Evolutionary conservation across 2,888 invertebrate species (phyloP), one percentile per base, ranked within the genome.

Genomic region (Saturnia pavonia): DNA sequence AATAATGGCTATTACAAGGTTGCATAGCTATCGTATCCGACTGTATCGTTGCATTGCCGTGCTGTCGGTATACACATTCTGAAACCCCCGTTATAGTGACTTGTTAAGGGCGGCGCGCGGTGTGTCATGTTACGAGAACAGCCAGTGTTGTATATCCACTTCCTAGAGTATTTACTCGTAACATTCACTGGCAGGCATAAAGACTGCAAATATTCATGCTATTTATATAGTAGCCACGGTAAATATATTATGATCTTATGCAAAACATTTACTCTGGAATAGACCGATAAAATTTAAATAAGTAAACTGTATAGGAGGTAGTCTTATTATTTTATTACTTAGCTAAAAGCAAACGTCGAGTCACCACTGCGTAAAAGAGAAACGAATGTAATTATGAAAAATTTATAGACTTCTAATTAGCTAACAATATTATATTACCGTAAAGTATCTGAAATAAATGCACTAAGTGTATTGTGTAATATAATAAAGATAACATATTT

Each of bases 381-480:
- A 34, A 6, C 6, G 34, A 34, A 6, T 6, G 34, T 34, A 34
- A 34, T 34, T 4, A 34, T 4, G n/a, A 34, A 34, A 34, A 34
- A 34, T 4, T 34, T 34, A 34, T 34, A 34, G 3, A 34, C 34
- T 34, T 34, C 34, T 34, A 34, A 4, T 34, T 34, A 34, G 34
- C 34, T 34, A 34, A 6, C 6, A 34, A 4, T 34, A 16, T 48
- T 48, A 16, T 48, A 48, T 48, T 48, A 48, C 14, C 14, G 16
- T 14, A 12, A 45, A 45, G 45, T 45, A 45, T 45, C 45, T 16
- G 1, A 48, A 1, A 48, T n/a, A n/a, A 6, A 54, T n/a, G 6
- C n/a, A 69, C 42, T 57, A 42, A 27, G 43, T 60, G 60, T 69
- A n/a, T 40, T 45, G 60, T 42, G 42, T 68, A 68, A 68, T 16